Evolutionary conservation across 2,888 invertebrate genomes (phyloP).

Genomic region (Leucoptera coffeella): DNA sequence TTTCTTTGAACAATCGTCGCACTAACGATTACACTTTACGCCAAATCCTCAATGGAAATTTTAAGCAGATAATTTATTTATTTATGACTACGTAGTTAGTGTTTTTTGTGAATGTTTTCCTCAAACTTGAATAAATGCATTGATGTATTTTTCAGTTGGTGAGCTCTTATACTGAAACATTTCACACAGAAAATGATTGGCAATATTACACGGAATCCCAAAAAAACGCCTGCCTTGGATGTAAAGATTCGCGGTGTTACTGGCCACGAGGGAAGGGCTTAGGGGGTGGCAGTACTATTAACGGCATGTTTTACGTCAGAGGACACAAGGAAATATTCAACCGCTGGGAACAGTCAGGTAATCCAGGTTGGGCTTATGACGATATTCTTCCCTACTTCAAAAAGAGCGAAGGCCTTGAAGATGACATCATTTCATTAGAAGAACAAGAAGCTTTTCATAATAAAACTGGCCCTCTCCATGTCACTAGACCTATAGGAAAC

Average conservation of each 20-base stretch:
- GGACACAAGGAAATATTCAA: slow-evolving; percentile 54
- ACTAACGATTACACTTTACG: not conserved
- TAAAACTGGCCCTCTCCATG: slow-evolving; percentile 21
- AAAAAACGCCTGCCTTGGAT: slow-evolving; percentile 62
- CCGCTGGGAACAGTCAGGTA: slow-evolving; percentile 33
- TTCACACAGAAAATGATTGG: slow-evolving; percentile 56
- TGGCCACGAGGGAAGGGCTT: slow-evolving; percentile 59
- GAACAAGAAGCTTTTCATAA: slow-evolving; percentile 9
- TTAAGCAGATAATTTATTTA: no score
- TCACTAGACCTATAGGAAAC: slow-evolving; percentile 16
- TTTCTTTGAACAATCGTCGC: not conserved
- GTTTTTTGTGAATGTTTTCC: no score
- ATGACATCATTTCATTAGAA: slow-evolving; percentile 3
- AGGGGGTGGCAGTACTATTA: slow-evolving; percentile 56
- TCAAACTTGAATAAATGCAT: no score
- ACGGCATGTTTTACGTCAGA: slow-evolving; percentile 54
- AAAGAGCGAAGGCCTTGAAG: slow-evolving; percentile 6
- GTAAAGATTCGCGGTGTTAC: slow-evolving; percentile 35
- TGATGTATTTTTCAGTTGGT: slow-evolving; percentile 8
- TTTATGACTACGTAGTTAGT: no score
- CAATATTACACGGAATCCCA: slow-evolving; percentile 75
- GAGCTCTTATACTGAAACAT: slow-evolving; percentile 6
- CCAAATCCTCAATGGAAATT: no score
- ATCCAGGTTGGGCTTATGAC: slow-evolving; percentile 57
- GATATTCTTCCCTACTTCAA: slow-evolving; percentile 52